Evolutionary conservation across 30 jellyfish, hydroid and myxozoan genomes (phyloP).

Genomic region (Mastigias papua): DNA sequence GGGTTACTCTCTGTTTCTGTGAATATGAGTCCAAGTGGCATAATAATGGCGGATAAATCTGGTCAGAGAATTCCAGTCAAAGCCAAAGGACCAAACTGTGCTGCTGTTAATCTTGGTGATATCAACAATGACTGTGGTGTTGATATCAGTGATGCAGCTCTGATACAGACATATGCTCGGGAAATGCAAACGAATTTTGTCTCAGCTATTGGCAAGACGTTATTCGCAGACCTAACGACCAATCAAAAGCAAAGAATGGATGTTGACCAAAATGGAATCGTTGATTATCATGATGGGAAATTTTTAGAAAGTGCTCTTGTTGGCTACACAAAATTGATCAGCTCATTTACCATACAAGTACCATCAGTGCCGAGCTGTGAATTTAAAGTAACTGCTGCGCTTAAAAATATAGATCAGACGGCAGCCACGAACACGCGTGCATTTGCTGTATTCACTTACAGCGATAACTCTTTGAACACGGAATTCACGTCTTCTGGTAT

Average conservation of each 20-base stretch:
- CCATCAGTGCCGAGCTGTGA: slow-evolving; percentile 72
- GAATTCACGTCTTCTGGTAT: slow-evolving; percentile 56
- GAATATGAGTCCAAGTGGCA: slow-evolving; percentile 7
- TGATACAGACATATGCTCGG: slow-evolving; percentile 68
- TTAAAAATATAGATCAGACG: slow-evolving; percentile 31
- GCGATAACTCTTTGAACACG: slow-evolving; percentile 12
- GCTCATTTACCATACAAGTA: slow-evolving; percentile 15
- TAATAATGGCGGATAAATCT: slow-evolving; percentile 67
- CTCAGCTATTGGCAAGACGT: slow-evolving; percentile 40
- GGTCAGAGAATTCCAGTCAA: slow-evolving; percentile 57
- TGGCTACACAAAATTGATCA: slow-evolving; percentile 58
- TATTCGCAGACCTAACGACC: not conserved
- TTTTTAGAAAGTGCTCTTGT: slow-evolving; percentile 32
- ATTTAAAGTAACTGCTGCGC: slow-evolving; percentile 43
- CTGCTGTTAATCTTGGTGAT: slow-evolving; percentile 63
- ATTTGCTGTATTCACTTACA: slow-evolving; percentile 37
- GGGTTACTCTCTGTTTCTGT: slow-evolving; percentile 53
- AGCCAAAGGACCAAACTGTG: slow-evolving; percentile 59
- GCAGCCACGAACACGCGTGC: slow-evolving; percentile 59
- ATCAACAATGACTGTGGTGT: slow-evolving; percentile 78
- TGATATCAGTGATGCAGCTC: slow-evolving; percentile 83
- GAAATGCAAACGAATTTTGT: slow-evolving; percentile 49
- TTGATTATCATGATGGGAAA: slow-evolving; percentile 64
- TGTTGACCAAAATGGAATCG: slow-evolving; percentile 68
- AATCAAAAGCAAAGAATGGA: slow-evolving; percentile 44